Base-by-base conservation (phyloP, 2,888 invertebrate genomes). In the Pheosia tremula region DNA sequence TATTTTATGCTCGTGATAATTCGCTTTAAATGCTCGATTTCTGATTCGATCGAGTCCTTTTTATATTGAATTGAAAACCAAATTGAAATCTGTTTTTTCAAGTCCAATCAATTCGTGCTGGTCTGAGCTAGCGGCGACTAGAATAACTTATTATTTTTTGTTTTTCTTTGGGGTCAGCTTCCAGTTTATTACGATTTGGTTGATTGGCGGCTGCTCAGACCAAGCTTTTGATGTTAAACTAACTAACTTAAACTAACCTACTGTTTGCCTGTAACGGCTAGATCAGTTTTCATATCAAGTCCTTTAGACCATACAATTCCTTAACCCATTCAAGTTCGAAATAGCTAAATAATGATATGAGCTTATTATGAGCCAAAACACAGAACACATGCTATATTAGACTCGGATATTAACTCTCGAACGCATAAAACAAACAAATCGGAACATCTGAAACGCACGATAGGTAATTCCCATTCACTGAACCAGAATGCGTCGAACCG, bases 401-500 rank as follows among this genome's bases (percentile, higher is more conserved):
- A 76, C 67, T 68, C 74, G 66, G 63, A 83, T 79, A 82, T 77
- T 70, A 80, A 72, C 75, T 75, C 68, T 76, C 64, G 72, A 79
- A 75, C 65, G 66, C 76, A 71, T 83, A 81, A 86, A 86, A 83
- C 83, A 85, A 86, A 85, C 83, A 86, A 80, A 84, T 84, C 69
- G 68, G 67, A 83, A 84, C 81, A 84, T 85, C 74, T 82, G 76
- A 86, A 86, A 83, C 74, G 67, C 77, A 84, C 82, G 85, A 82
- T 86, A 24, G 24, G 24, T 24, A 85, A 83, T 74, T 76, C 66
- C 76, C 82, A 87, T 90, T 88, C 76, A 85, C 74, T 87, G 87
- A 89, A 89, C 85, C 83, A 80, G 82, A 89, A 85, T 79, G 86
- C 81, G 80, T 84, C 71, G 78, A 85, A 80, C 78, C 78, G 82